phyloP scores from a whole-genome alignment of 2,797 vertebrate genomes.

The Crypturellus tataupa region DNA sequence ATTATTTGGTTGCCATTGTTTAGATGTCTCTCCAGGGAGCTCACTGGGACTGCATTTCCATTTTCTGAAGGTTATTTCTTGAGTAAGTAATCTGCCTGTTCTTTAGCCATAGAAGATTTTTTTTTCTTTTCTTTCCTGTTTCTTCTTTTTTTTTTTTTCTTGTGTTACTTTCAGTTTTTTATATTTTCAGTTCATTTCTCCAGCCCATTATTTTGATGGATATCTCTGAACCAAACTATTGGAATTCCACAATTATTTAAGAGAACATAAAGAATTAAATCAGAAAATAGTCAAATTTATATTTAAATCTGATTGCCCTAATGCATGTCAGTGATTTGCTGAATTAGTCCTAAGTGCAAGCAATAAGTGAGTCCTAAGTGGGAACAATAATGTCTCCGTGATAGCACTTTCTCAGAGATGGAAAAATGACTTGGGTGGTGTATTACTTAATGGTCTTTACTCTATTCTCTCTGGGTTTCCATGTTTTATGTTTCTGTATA shows the following conservation, averaged over 20 bases:
- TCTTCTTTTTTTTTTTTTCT: background rate
- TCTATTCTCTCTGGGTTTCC: background rate
- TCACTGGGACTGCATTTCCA: background rate
- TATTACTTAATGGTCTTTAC: slow-evolving; percentile 17
- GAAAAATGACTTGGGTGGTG: background rate
- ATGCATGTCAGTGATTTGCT: slow-evolving; percentile 11
- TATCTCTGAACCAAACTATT: background rate
- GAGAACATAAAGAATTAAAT: slow-evolving; percentile 37
- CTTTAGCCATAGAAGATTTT: background rate
- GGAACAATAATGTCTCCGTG: background rate
- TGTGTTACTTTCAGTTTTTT: background rate
- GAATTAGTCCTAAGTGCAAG: slow-evolving; percentile 44
- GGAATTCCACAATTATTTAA: slow-evolving; percentile 26
- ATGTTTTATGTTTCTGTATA: background rate
- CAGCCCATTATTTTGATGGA: background rate
- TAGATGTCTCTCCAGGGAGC: background rate
- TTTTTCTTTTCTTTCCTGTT: background rate
- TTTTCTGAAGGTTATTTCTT: background rate
- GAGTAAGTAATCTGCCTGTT: background rate
- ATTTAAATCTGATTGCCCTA: slow-evolving; percentile 40
- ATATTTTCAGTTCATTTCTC: background rate
- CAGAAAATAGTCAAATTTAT: slow-evolving; percentile 31
- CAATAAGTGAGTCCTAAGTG: background rate
- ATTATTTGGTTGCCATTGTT: background rate
- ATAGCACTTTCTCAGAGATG: background rate